Evolutionary conservation across 2,113 vertebrate species (phyloP).

Genomic region (Equus przewalskii): DNA sequence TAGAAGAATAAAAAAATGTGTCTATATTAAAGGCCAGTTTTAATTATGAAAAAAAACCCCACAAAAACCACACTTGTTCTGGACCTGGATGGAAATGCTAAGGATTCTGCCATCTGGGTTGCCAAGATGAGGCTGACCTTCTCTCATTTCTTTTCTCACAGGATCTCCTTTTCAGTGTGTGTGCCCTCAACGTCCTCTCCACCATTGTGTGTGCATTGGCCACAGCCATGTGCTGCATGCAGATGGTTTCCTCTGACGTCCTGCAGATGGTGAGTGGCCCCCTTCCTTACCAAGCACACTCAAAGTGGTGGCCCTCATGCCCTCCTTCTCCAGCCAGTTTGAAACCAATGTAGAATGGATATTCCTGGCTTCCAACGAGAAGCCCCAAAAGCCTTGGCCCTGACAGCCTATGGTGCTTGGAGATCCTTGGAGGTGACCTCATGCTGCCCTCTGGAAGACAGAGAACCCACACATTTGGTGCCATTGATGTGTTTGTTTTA

Average conservation of each 20-base stretch:
- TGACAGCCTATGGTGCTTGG: no score
- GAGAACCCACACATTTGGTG: accelerated
- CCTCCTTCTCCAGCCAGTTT: neutral
- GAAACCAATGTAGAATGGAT: neutral
- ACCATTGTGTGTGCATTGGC: conserved; percentile 98
- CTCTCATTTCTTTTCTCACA: conserved; percentile 82
- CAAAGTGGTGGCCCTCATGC: accelerated
- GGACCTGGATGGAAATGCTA: conserved; percentile 33
- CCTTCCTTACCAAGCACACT: neutral
- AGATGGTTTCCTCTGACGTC: conserved; percentile 98
- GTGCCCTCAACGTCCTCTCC: conserved; percentile 98
- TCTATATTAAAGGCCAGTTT: neutral
- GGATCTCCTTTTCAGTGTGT: conserved; percentile 99
- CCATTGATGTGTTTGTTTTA: neutral
- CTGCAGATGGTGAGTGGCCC: conserved; percentile 96
- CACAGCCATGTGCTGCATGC: conserved; percentile 99
- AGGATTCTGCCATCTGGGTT: conserved; percentile 36
- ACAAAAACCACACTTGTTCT: conserved; percentile 16
- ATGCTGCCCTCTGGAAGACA: neutral
- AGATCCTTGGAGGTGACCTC: neutral
- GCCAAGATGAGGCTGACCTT: conserved; percentile 69
- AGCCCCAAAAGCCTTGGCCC: neutral
- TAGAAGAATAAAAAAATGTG: neutral
- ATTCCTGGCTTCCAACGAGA: neutral
- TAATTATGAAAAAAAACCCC: neutral